A percentile compares a stretch with the other conserved stretches of the same genome.
Conservation (phyloP, 2,113 vertebrate genomes). For the Hippocampus barbouri region DNA sequence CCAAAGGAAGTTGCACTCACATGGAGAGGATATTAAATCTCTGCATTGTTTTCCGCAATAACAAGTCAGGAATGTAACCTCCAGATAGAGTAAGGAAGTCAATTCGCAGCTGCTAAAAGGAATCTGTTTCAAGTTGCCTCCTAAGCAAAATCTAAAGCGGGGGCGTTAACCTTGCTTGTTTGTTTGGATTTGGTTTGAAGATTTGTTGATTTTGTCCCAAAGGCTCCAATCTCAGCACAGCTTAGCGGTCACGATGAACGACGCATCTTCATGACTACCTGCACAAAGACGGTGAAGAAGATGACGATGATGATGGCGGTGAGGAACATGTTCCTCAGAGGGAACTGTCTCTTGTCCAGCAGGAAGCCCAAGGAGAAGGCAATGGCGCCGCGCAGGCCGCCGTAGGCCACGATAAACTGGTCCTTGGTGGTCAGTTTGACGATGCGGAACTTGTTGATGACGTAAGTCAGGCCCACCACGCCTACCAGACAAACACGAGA, state of each 20-base stretch:
- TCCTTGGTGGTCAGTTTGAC: slow-evolving; percentile 96
- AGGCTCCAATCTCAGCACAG: slow-evolving; percentile 1
- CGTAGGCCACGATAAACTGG: slow-evolving; percentile 97
- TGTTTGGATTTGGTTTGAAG: slow-evolving; percentile 20
- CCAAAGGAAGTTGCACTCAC: not conserved
- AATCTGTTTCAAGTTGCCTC: no score
- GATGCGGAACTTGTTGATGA: slow-evolving; percentile 97
- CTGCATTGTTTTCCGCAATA: not conserved
- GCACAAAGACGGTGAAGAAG: slow-evolving; percentile 98
- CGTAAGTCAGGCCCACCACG: slow-evolving; percentile 86
- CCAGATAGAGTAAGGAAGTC: not conserved
- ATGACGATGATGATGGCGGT: slow-evolving; percentile 97
- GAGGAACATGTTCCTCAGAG: slow-evolving; percentile 87
- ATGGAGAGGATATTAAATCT: not conserved
- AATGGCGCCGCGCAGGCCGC: slow-evolving; percentile 93
- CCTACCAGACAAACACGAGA: slow-evolving; percentile 63
- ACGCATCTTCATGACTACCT: slow-evolving; percentile 70
- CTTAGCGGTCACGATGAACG: not conserved
- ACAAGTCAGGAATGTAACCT: not conserved
- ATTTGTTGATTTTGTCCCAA: slow-evolving; percentile 6
- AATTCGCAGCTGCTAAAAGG: not conserved
- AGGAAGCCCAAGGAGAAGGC: slow-evolving; percentile 95
- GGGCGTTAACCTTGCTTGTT: not conserved
- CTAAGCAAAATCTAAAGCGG: not conserved
- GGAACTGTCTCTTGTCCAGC: slow-evolving; percentile 72